Evolutionary conservation across 2,888 invertebrate species (phyloP), one percentile per base, ranked within the genome.

Genomic region (Zhengitettix transpicula): DNA sequence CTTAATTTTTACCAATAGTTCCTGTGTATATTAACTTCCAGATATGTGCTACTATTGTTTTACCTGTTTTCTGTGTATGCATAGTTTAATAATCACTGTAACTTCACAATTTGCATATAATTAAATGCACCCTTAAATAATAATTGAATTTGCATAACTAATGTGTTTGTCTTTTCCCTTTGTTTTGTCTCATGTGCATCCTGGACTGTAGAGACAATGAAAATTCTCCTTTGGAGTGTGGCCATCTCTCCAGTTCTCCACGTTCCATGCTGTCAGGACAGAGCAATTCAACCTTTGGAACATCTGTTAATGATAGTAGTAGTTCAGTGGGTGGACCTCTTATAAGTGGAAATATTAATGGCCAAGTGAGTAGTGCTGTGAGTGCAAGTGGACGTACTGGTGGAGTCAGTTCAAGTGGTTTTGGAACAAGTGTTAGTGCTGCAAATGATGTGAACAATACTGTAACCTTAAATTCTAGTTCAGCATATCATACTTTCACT

Each of bases 151-250:
- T 28, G 28, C 28, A 28, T 28, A 28, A 28, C 28, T 28, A 28
- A 28, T 47, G 47, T 47, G 47, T 47, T 47, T 47, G 47, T 47
- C 47, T 47, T 28, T 28, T 28, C 28, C 28, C 28, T 28, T 28
- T 28, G 28, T 51, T 52, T 11, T 56, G 42, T 44, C 44, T 52
- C 15, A 55, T 54, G 47, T 51, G 15, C 44, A 53, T 15, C 15
- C 17, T 52, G 41, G 47, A 58, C 60, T 44, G 51, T 60, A 73
- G 73, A 69, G 73, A 73, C 68, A 72, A 68, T 69, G 73, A 73
- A 67, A 69, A 71, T 68, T 68, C 69, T 67, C 68, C 71, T 67
- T 67, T 68, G 68, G 73, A 73, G 69, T 70, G 71, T 70, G 72
- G 72, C 69, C 73, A 73, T 69, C 71, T 73, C 67, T 71, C 71